Evolutionary conservation across 2,888 invertebrate species (phyloP), one percentile per base, ranked within the genome.

Genomic region (Ectropis crepuscularia): DNA sequence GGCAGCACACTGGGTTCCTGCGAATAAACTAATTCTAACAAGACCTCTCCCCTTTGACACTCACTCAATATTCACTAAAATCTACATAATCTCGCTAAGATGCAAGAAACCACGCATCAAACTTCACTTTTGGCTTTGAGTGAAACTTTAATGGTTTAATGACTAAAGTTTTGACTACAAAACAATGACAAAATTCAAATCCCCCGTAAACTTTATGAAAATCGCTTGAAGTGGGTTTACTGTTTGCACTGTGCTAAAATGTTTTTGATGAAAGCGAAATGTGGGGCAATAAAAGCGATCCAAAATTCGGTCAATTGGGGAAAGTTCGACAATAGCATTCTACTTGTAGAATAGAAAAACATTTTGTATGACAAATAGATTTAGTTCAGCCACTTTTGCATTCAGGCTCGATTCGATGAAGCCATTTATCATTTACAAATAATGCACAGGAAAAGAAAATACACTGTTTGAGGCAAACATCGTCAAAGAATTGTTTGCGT

Each of bases 341-440:
- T 12, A 37, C 45, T 38, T 47, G 41, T 12, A 55, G 51, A 55
- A 55, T 47, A 50, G 50, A 43, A 54, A 28, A 65, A 54, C 47
- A 65, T 65, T 71, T 66, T 57, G 59, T 57, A 45, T 43, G 57
- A 65, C 65, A 60, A 64, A 71, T 64, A 51, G 53, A 53, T 51
- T 51, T 48, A 67, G 63, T 66, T 67, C 39, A 9, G 39, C 58
- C 0, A 46, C 37, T 61, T 57, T 54, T 60, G 60, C 57, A 67
- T 65, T 66, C 62, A 67, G 43, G 2, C 46, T 37, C 61, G 54
- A 61, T 58, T 57, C 61, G 63, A 61, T 64, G 57, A 53, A 50
- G 49, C 53, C 46, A 65, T 70, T 69, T 64, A 60, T 70, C 66
- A 66, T 66, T 53, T 63, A 57, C 55, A 57, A 51, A 66, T 62